Base-by-base conservation (phyloP, 2,888 invertebrate species). In the Xestobium rufovillosum region DNA sequence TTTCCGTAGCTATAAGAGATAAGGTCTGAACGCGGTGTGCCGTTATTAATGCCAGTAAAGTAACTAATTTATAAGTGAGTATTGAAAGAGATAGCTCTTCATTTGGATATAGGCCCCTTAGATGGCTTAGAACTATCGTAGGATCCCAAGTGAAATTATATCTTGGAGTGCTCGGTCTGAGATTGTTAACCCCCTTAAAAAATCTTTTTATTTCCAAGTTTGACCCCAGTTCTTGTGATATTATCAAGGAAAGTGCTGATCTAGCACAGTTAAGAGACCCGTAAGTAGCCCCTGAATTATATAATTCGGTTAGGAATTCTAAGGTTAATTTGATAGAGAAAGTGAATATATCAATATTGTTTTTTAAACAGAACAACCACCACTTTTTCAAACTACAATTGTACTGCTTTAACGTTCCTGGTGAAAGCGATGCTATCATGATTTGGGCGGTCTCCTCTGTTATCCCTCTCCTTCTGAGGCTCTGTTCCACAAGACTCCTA, bases 111-210 rank as follows among this genome's bases (percentile, higher is more conserved):
- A 34, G 9, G 14, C 30, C 14, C 9, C 15, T 25, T n/a, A 48
- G 17, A 34, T 41, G 39, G 26, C 35, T 34, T 13, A 51, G 34
- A 4, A 51, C 51, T 12, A 36, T 10, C n/a, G 26, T 14, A 3
- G 50, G 44, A 28, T 51, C 50, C 50, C 48, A 50, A 3, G 44
- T 48, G 3, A 12, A 16, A 13, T 40, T 25, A 23, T 47, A 48
- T 32, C 38, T 48, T 15, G 48, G 48, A 13, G 15, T 15, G 15
- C 30, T 9, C 26, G 49, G 49, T 31, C 42, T 25, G 3, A 34
- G 27, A 3, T 41, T 35, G 40, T 40, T 46, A n/a, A 44, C 38
- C 3, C 49, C 50, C 15, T 41, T 45, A 10, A 44, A 31, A 39
- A 45, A 44, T 12, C 42, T 13, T 34, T 37, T 32, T 2, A 36